These are phyloP conservation scores for Poeciliopsis turrubarensis DNA, from an alignment of 2,113 vertebrate species.

Conservation along the genomic window DNA sequence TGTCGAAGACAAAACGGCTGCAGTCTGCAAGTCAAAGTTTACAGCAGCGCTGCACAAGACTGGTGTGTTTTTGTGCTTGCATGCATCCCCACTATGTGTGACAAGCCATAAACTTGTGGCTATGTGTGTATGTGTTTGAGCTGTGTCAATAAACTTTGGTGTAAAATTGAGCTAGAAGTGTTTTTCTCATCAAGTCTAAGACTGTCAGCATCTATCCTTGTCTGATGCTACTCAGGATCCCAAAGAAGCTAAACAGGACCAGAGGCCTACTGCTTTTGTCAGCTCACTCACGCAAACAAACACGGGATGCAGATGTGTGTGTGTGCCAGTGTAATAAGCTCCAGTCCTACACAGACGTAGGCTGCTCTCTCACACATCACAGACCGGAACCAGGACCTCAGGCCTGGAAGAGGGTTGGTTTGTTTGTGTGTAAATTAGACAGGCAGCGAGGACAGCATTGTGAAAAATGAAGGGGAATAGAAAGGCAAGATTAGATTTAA, in stretches of 20 bases:
- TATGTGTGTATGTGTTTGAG: neutral
- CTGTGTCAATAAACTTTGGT: constrained; percentile 37
- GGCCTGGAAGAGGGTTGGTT: constrained; percentile 14
- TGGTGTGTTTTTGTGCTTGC: constrained; percentile 7
- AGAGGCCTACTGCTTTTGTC: constrained; percentile 7
- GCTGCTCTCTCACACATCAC: constrained; percentile 36
- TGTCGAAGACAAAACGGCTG: constrained; percentile 27
- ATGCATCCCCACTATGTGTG: constrained; percentile 6
- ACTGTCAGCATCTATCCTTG: constrained; percentile 16
- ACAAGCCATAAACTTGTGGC: constrained; percentile 2
- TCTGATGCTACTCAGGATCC: constrained; percentile 15
- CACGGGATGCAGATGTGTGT: neutral
- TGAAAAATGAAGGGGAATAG: constrained; percentile 7
- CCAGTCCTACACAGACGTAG: constrained; percentile 43
- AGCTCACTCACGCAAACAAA: constrained; percentile 11
- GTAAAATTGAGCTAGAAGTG: constrained; percentile 22
- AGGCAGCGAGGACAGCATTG: constrained; percentile 12
- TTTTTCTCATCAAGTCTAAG: constrained; percentile 40
- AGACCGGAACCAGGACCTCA: constrained; percentile 58
- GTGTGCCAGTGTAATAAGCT: constrained; percentile 47
- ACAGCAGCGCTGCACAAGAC: constrained; percentile 5
- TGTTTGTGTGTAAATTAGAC: constrained; percentile 16
- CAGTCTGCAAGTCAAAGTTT: constrained; percentile 37
- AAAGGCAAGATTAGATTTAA: constrained; percentile 2
- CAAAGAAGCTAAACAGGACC: constrained; percentile 15